Base-by-base conservation (phyloP, 2,888 invertebrate genomes). In the Ichneumoninae sp. region DNA sequence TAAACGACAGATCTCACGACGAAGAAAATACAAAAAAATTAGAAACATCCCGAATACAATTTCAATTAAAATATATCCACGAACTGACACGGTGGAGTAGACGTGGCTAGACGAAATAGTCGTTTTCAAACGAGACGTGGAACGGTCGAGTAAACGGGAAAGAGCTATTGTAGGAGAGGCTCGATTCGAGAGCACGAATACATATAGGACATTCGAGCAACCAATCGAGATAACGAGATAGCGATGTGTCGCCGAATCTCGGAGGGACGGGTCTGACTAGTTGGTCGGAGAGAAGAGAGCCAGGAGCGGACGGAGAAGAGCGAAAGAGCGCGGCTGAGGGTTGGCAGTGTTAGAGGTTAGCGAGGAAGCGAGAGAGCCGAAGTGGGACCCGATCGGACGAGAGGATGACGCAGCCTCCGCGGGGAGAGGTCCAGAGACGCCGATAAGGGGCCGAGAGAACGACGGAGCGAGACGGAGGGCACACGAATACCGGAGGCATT, bases 401-500 rank as follows among this genome's bases (percentile, higher is more conserved):
- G 73, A 73, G 79, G 86, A 69, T 69, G 83, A 82, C 57, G 71
- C 65, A 36, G 54, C 65, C 54, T 44, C 57, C 16, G 70, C 36
- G 30, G 81, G 75, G 22, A 57, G 57, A 52, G 83, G 81, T 40
- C 44, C 78, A 73, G 69, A 76, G 85, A 83, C 40, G 78, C 30
- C 44, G 44, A 71, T 66, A 79, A 70, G 65, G 79, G 69, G 54
- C 33, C 60, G 52, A 79, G 54, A 65, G 68, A 70, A 84, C 83
- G 83, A 83, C 70, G 44, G 57, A 74, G 82, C 76, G 85, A 87
- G 86, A 89, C 89, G 87, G 89, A 91, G 52, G 66, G 76, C 52
- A 68, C 76, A 80, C 78, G 85, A 85, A 91, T 91, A 91, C 91
- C 90, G 88, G 90, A 90, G 91, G 93, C 92, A 93, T 93, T 93